Evolutionary conservation across 2,113 vertebrate genomes (phyloP).

Genomic region (Bubo blakistoni): DNA sequence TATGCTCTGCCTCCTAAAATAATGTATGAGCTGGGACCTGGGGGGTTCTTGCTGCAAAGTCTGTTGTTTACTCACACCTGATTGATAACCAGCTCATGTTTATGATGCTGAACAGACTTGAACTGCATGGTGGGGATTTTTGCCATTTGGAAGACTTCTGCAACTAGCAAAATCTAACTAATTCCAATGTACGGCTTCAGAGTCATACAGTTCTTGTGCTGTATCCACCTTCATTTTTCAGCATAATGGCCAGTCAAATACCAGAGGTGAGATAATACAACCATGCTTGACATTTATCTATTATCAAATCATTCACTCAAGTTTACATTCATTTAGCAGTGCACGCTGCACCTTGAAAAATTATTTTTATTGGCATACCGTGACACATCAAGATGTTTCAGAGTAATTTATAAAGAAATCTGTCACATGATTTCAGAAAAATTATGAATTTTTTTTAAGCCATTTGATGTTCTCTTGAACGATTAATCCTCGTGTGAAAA

Average conservation of each 20-base stretch:
- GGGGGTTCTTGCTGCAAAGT: background rate
- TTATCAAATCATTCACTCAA: background rate
- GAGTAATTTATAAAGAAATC: background rate
- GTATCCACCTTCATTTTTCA: background rate
- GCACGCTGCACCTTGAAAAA: background rate
- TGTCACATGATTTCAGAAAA: background rate
- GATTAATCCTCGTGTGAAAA: background rate
- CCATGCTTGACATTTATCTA: background rate
- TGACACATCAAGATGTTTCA: background rate
- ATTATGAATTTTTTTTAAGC: background rate
- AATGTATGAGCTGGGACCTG: background rate
- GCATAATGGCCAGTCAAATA: background rate
- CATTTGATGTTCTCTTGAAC: background rate
- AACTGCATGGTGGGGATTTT: background rate
- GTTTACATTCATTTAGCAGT: conserved; percentile 17
- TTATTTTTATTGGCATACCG: background rate
- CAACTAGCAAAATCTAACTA: background rate
- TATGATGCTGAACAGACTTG: background rate
- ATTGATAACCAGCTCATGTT: background rate
- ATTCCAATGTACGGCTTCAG: background rate
- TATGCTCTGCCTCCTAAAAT: background rate
- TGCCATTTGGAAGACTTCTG: background rate
- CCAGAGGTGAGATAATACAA: background rate
- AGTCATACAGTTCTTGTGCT: background rate
- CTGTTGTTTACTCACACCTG: background rate